Base-by-base conservation (phyloP, 2,888 invertebrate species). In the Platycheirus rosarum region DNA sequence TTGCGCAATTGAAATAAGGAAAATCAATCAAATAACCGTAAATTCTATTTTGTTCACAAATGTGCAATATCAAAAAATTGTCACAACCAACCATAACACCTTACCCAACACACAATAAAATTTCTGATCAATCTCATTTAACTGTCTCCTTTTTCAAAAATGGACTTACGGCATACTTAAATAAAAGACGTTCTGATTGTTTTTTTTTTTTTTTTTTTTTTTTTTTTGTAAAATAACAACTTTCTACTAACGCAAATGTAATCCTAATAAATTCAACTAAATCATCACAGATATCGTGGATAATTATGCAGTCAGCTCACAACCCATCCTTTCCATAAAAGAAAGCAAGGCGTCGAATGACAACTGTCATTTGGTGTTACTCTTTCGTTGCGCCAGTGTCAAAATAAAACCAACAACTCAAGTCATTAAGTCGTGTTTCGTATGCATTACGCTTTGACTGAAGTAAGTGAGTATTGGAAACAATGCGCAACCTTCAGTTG, bases 291-390 rank as follows among this genome's bases (percentile, higher is more conserved):
- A 44, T 44, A 9, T 2, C 13, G 3, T 7, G 13, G 2, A 44
- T 14, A 40, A 78, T 78, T 78, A 73, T 29, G 60, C 11, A 78
- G 71, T 78, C 78, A 78, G 32, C 44, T 71, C 78, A 68, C 71
- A 57, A 48, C 11, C 40, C 51, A 51, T 62, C 46, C 40, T 20
- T 29, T 6, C 55, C 66, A 35, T 60, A 70, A 68, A 66, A 37
- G 60, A 23, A 20, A 51, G 44, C 35, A 35, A 68, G 60, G 66
- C 66, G 65, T 49, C 53, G 44, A 66, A 53, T 53, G 60, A 78
- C 78, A 78, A 62, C 66, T 78, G 78, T 78, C 66, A 78, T 66
- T 29, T 60, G 23, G 26, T 26, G 48, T 48, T 48, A 26, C 13
- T 48, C 26, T 26, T 26, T 40, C 65, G 44, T 57, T 70, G 77